Evolutionary conservation across 2,113 vertebrate species (phyloP).

Genomic region (Ciconia boyciana): DNA sequence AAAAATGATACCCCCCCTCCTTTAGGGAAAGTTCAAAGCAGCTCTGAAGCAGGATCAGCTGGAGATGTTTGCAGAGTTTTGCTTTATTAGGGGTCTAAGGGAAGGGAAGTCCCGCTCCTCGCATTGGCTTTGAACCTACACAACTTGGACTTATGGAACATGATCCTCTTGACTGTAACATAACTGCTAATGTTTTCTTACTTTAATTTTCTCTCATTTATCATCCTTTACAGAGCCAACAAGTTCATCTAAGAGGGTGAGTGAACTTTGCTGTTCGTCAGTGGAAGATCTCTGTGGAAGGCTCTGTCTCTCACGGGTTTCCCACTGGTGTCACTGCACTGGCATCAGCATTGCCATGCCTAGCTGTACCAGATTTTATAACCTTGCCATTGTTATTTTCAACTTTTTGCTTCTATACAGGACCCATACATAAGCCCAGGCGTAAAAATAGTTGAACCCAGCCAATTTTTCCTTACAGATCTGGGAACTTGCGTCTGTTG

Average conservation of each 20-base stretch:
- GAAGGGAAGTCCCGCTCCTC: neutral
- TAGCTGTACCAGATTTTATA: neutral
- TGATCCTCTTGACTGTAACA: neutral
- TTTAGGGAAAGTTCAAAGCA: neutral
- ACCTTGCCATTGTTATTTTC: neutral
- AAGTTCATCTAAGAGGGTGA: neutral
- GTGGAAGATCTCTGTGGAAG: neutral
- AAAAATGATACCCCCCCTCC: neutral
- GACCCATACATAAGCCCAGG: neutral
- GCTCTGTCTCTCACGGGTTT: neutral
- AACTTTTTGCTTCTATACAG: neutral
- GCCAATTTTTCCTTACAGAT: neutral
- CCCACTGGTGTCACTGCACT: neutral
- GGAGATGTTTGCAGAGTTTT: neutral
- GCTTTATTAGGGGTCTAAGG: neutral
- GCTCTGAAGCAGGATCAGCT: neutral
- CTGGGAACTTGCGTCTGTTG: neutral
- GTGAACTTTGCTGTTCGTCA: neutral
- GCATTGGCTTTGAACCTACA: neutral
- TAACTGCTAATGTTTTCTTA: neutral
- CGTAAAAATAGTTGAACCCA: neutral
- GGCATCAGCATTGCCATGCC: neutral
- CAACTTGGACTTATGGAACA: neutral
- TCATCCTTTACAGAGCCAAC: neutral
- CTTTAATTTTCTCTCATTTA: neutral